These are phyloP conservation scores for Pygoscelis adeliae DNA, from an alignment of 2,113 vertebrate species.

Conservation along the genomic window DNA sequence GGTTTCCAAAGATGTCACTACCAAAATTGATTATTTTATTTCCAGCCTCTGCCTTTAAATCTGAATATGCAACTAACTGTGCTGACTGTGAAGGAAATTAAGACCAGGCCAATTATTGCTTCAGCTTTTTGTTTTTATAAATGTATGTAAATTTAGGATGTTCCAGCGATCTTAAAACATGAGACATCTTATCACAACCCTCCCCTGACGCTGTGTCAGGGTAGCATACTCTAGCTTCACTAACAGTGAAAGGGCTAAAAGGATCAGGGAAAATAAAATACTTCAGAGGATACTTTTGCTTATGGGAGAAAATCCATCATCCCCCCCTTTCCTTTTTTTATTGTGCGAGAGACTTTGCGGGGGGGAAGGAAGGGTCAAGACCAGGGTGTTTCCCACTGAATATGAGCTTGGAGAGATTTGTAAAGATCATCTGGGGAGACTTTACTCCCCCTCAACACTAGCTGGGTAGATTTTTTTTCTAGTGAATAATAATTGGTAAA, in stretches of 20 bases:
- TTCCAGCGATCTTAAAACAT: background rate
- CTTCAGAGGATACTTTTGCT: background rate
- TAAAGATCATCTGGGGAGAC: background rate
- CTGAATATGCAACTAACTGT: background rate
- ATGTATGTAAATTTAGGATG: background rate
- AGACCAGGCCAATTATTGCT: background rate
- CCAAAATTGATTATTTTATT: background rate
- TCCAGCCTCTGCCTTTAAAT: background rate
- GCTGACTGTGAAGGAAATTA: background rate
- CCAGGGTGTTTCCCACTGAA: background rate
- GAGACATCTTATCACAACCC: background rate
- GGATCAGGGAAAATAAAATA: background rate
- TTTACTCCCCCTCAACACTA: background rate
- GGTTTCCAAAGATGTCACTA: background rate
- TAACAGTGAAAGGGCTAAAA: background rate
- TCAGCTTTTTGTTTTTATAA: background rate
- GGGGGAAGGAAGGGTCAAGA: background rate
- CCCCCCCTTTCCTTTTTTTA: background rate
- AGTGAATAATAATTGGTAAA: background rate
- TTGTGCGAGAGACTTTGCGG: background rate
- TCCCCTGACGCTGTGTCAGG: background rate
- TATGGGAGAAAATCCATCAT: background rate
- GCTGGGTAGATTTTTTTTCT: background rate
- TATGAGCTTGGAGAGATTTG: background rate
- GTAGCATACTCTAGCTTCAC: background rate